phyloP scores from a whole-genome alignment of 2,888 invertebrate genomes.

The Frankliniella fusca region DNA sequence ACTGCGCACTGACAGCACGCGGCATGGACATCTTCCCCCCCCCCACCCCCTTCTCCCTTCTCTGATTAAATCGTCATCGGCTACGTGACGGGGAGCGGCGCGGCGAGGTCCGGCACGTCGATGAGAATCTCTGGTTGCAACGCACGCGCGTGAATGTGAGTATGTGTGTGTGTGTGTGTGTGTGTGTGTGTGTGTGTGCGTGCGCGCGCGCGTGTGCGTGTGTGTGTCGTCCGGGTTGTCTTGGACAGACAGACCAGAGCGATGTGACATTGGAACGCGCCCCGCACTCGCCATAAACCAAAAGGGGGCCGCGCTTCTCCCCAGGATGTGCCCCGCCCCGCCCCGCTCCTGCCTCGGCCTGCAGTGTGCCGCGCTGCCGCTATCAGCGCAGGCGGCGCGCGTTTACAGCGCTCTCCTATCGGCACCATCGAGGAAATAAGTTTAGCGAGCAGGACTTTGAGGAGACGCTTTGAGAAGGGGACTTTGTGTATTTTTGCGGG shows the following conservation, averaged over 20 bases:
- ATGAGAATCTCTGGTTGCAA: not conserved
- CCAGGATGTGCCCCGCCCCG: not conserved
- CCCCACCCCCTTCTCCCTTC: no score
- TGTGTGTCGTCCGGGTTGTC: not conserved
- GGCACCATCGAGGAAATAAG: no score
- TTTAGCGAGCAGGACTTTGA: no score
- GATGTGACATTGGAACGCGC: not conserved
- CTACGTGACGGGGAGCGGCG: not conserved
- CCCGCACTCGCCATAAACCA: not conserved
- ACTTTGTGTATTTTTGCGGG: no score
- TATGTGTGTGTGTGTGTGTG: not conserved
- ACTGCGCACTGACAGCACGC: no score
- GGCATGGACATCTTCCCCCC: no score
- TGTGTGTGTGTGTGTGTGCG: not conserved
- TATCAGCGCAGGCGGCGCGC: no score
- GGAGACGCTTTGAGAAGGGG: no score
- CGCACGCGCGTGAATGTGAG: not conserved
- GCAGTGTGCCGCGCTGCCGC: not conserved
- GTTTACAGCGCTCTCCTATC: no score
- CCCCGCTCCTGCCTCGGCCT: not conserved
- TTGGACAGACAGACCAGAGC: not conserved
- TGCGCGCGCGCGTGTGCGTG: no score
- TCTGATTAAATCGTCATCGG: not conserved
- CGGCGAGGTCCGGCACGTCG: no score
- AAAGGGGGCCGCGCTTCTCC: not conserved